These are phyloP conservation scores for Temnothorax nylanderi DNA, from an alignment of 1,140 invertebrate species.

Conservation along the genomic window DNA sequence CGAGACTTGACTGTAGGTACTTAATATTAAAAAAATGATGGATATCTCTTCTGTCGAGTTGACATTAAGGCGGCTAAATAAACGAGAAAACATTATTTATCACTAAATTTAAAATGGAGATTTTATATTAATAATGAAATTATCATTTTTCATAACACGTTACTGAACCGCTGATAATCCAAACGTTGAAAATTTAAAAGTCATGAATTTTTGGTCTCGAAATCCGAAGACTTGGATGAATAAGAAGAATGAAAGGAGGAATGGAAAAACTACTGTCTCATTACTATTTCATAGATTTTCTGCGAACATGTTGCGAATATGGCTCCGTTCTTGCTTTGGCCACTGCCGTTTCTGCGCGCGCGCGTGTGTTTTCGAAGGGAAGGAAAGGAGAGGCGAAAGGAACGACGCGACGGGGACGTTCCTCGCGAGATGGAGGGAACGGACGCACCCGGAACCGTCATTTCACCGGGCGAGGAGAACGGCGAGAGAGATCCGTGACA, in stretches of 20 bases:
- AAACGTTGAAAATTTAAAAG: background rate
- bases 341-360: constrained; percentile 19
- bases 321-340: constrained; percentile 36
- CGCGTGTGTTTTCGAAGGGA: constrained; percentile 62
- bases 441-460: constrained; percentile 70
- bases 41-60: background rate
- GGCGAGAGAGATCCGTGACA: constrained; percentile 62
- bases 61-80: background rate
- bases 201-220: background rate
- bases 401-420: constrained; percentile 16
- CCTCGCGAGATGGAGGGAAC: constrained; percentile 30
- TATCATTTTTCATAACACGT: background rate
- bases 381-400: constrained; percentile 65
- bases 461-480: constrained; percentile 70
- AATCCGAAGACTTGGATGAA: background rate
- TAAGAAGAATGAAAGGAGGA: background rate
- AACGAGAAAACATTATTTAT: background rate
- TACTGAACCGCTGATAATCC: background rate
- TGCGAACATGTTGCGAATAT: background rate
- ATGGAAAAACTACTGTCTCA: background rate
- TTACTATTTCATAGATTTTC: constrained; percentile 5
- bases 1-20: background rate
- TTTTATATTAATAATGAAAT: background rate
- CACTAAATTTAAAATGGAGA: background rate
- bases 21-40: too few relatives aligned